Conservation (phyloP, 2,797 vertebrate species). For the Scolopax rusticola region DNA sequence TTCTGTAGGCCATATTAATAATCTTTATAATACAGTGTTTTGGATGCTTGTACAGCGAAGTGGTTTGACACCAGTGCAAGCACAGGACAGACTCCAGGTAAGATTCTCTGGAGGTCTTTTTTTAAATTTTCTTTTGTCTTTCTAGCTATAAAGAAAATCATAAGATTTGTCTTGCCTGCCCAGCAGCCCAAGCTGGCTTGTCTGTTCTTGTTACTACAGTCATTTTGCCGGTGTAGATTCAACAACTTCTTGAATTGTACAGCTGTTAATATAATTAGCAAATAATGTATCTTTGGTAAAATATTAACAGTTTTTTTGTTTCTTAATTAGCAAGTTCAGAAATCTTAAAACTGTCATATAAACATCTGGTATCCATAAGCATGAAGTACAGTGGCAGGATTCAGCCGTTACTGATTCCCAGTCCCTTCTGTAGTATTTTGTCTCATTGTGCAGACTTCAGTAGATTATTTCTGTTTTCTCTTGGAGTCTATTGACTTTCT, state of each 20-base stretch:
- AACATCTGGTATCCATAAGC: neutral
- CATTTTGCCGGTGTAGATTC: neutral
- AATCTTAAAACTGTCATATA: neutral
- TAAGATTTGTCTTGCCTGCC: neutral
- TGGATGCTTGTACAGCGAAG: constrained; percentile 93
- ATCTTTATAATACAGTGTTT: constrained; percentile 96
- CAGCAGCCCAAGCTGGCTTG: neutral
- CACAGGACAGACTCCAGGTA: constrained; percentile 91
- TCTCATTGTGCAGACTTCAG: neutral
- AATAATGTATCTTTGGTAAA: neutral
- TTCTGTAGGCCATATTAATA: constrained; percentile 93
- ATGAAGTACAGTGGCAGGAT: neutral
- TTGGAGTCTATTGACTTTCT: neutral
- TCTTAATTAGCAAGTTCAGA: neutral
- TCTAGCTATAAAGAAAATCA: neutral
- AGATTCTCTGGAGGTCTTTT: neutral
- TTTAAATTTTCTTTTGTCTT: neutral
- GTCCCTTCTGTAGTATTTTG: neutral
- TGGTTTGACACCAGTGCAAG: constrained; percentile 88
- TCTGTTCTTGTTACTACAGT: neutral
- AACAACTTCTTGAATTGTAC: neutral
- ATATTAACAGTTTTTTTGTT: neutral
- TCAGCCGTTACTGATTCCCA: neutral
- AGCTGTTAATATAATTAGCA: neutral
- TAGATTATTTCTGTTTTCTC: neutral